Conservation (phyloP, 2,888 invertebrate genomes). For the Drosophila suboccidentalis region DNA sequence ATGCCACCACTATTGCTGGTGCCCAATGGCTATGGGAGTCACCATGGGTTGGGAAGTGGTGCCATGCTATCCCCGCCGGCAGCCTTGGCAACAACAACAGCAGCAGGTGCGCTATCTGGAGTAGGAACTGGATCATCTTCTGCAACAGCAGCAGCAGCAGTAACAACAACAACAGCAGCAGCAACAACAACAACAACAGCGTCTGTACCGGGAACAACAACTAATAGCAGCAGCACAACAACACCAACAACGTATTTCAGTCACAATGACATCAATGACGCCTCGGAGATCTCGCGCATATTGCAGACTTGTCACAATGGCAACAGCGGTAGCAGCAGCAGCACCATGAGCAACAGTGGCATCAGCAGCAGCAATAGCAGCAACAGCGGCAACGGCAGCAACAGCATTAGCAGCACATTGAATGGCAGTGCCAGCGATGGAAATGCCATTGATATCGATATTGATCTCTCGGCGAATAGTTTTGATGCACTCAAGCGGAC, state of each 20-base stretch:
- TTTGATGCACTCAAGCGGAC: constrained; percentile 78
- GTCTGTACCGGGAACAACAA: neutral
- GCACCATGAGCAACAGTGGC: constrained; percentile 12
- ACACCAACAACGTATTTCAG: constrained; percentile 56
- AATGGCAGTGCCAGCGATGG: constrained; percentile 54
- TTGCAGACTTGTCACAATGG: constrained; percentile 86
- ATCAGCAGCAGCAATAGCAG: constrained; percentile 4
- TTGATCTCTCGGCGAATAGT: constrained; percentile 55
- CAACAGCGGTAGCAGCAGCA: constrained; percentile 63
- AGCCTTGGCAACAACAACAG: constrained; percentile 15
- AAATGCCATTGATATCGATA: constrained; percentile 32
- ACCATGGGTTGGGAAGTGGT: constrained; percentile 33
- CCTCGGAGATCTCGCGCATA: constrained; percentile 85
- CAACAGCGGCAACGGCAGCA: constrained; percentile 5
- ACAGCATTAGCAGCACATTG: constrained; percentile 21
- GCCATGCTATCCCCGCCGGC: constrained; percentile 62
- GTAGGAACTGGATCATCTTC: constrained; percentile 9
- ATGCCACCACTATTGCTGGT: constrained; percentile 47
- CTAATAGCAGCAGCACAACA: constrained; percentile 19
- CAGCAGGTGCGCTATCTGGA: constrained; percentile 13
- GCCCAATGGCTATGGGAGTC: constrained; percentile 57
- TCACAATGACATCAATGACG: constrained; percentile 85
- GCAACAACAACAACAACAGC: constrained; percentile 19
- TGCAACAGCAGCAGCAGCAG: constrained; percentile 17
- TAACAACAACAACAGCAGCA: constrained; percentile 22